These are phyloP conservation scores for Toxostoma redivivum DNA, from an alignment of 2,113 vertebrate genomes.

Conservation along the genomic window DNA sequence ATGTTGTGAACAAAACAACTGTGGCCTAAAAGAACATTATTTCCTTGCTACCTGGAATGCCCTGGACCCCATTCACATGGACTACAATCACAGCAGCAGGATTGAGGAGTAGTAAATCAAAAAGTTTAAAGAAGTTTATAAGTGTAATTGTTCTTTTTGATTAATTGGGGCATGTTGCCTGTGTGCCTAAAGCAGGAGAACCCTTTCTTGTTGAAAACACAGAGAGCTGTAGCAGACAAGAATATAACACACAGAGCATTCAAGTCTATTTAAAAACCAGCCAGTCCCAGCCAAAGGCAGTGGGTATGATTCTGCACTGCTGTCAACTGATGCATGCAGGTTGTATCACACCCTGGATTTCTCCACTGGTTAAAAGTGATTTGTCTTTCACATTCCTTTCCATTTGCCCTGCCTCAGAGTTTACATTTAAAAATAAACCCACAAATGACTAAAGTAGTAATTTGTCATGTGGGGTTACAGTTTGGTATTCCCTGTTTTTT, in stretches of 20 bases:
- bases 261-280: conserved; percentile 23
- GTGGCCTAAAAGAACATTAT: not conserved
- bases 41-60: not conserved
- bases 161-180: not conserved
- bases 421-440: conserved; percentile 24
- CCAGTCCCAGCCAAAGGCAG: not conserved
- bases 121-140: not conserved
- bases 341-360: not conserved
- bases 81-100: not conserved
- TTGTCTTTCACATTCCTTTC: conserved; percentile 24
- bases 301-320: not conserved
- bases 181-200: not conserved
- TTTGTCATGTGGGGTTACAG: not conserved
- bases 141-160: not conserved
- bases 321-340: not conserved
- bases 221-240: not conserved
- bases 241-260: not conserved
- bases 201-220: not conserved
- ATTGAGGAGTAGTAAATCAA: not conserved
- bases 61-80: not conserved
- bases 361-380: conserved; percentile 28
- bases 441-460: not conserved
- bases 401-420: not conserved
- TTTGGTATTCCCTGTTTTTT: not conserved
- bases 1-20: not conserved